Evolutionary conservation across 1,140 invertebrate genomes (phyloP).

Genomic region (Aphis gossypii): DNA sequence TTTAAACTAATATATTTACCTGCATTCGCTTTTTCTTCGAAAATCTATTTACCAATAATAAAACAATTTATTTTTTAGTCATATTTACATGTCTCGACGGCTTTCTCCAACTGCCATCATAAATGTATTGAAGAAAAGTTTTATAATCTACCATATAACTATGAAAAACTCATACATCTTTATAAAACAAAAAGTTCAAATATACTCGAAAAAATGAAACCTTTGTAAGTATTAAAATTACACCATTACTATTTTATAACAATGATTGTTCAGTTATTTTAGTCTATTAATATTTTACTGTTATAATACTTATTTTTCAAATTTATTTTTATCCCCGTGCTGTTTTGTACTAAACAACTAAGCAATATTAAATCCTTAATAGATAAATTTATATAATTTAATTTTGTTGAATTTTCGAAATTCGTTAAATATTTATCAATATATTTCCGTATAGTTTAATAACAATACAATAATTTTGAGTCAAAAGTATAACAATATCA

Average conservation of each 20-base stretch:
- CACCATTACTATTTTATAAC: background rate
- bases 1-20: constrained; percentile 56
- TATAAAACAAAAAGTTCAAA: constrained; percentile 68
- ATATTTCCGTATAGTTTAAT: background rate
- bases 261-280: too few species aligned
- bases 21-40: background rate
- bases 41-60: background rate
- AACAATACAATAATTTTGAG: background rate
- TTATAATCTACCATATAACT: constrained; percentile 72
- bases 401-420: background rate
- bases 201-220: constrained; percentile 66
- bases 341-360: background rate
- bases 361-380: background rate
- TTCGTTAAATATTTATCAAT: background rate
- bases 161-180: constrained; percentile 69
- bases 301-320: too few species aligned
- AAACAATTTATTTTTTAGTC: constrained; percentile 63
- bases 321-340: background rate
- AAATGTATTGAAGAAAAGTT: constrained; percentile 72
- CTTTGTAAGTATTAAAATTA: constrained; percentile 63
- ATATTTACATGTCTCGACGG: constrained; percentile 74
- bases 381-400: background rate
- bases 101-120: constrained; percentile 70
- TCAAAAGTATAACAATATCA: background rate
- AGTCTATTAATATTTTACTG: too few species aligned